These are phyloP conservation scores for Orius insidiosus DNA, from an alignment of 1,140 invertebrate species.

Conservation along the genomic window DNA sequence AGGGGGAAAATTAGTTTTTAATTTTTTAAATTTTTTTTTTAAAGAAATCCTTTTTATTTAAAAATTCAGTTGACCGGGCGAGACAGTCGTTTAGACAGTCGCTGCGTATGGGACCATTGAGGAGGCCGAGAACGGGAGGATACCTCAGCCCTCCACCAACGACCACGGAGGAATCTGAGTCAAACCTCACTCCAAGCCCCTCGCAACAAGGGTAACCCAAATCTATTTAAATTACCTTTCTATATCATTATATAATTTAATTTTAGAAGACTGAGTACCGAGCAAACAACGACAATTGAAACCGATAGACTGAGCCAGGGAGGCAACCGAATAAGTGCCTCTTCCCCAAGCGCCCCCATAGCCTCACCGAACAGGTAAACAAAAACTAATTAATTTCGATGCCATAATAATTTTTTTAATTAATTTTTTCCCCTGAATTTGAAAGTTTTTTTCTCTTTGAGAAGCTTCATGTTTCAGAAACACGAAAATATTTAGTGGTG, in stretches of 20 bases:
- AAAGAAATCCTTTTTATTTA: no score
- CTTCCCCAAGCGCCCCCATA: conserved; percentile 27
- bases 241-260: conserved; percentile 1
- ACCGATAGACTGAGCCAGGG: conserved; percentile 19
- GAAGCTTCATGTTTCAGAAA: no score
- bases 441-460: no score
- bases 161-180: conserved; percentile 18
- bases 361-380: conserved; percentile 32
- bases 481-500: no score
- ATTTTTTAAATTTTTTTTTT: no score
- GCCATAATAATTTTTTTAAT: no score
- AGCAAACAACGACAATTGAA: conserved; percentile 18
- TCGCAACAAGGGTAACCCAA: conserved; percentile 13
- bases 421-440: no score
- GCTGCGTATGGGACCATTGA: conserved; percentile 21
- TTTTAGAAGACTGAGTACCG: conserved; percentile 17
- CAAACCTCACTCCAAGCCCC: conserved; percentile 12
- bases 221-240: not conserved
- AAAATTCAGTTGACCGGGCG: conserved; percentile 41
- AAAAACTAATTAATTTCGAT: no score
- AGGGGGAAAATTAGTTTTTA: no score
- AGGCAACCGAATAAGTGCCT: conserved; percentile 17
- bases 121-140: conserved; percentile 12
- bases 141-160: conserved; percentile 17
- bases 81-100: conserved; percentile 40